phyloP scores from a whole-genome alignment of 2,888 invertebrate species.

The Rhodophaea formosa region DNA sequence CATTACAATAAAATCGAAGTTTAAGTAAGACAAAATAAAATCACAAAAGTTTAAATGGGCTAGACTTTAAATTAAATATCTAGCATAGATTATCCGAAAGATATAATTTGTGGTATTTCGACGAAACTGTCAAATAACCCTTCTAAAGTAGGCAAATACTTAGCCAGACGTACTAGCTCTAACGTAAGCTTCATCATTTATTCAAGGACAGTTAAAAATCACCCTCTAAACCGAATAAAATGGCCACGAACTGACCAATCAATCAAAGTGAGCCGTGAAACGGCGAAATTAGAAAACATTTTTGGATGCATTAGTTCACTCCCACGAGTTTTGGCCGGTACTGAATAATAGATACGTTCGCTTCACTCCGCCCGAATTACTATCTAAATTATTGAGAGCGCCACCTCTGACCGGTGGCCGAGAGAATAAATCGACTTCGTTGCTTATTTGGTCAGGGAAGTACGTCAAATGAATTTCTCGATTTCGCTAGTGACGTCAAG shows the following conservation, averaged over 20 bases:
- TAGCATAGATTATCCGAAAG: too few relatives aligned
- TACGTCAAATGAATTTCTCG: slow-evolving; percentile 27
- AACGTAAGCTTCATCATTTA: background rate
- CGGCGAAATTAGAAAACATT: slow-evolving; percentile 51
- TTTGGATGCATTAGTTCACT: slow-evolving; percentile 53
- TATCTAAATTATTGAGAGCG: slow-evolving; percentile 69
- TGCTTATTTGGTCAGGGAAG: slow-evolving; percentile 32
- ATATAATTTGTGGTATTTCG: too few relatives aligned
- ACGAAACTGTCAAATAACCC: too few relatives aligned
- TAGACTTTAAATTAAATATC: too few relatives aligned
- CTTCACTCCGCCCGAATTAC: slow-evolving; percentile 61
- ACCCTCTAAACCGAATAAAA: slow-evolving; percentile 18
- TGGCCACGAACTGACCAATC: slow-evolving; percentile 36
- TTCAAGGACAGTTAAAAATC: background rate
- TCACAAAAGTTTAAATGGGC: too few relatives aligned
- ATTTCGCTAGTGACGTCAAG: background rate
- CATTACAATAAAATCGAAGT: too few relatives aligned
- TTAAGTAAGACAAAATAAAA: too few relatives aligned
- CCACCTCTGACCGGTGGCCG: slow-evolving; percentile 50
- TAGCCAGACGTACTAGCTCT: background rate
- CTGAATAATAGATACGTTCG: slow-evolving; percentile 68
- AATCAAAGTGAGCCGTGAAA: slow-evolving; percentile 37
- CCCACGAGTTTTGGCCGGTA: slow-evolving; percentile 48
- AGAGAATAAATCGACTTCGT: slow-evolving; percentile 56
- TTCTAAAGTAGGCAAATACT: too few relatives aligned